These are phyloP conservation scores for Latrodectus geometricus DNA, from an alignment of 1,140 invertebrate genomes.

Conservation along the genomic window DNA sequence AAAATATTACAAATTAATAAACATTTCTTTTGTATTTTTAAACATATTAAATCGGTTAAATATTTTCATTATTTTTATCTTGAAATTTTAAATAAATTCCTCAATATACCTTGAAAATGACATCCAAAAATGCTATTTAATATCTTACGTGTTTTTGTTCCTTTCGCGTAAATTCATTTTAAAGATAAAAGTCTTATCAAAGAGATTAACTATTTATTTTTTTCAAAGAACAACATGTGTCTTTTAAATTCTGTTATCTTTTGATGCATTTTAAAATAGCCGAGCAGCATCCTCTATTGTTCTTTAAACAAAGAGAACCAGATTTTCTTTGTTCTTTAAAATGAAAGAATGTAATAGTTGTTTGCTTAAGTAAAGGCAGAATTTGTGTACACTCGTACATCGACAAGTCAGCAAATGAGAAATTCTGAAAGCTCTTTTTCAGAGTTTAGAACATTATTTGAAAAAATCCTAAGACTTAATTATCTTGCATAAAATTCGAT, in stretches of 20 bases:
- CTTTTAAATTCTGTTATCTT: not conserved
- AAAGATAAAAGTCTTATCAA: no score
- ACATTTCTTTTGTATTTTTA: no score
- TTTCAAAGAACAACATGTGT: not conserved
- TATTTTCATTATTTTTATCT: no score
- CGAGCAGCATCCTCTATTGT: no score
- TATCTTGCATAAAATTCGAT: no score
- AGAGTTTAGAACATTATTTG: not conserved
- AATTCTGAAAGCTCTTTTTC: not conserved
- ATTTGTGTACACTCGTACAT: not conserved
- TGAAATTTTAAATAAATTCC: no score
- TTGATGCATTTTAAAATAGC: not conserved
- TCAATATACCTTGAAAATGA: no score
- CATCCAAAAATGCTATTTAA: no score
- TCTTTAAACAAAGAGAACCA: not conserved
- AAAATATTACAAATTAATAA: no score
- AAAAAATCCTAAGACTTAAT: not conserved
- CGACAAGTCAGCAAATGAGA: not conserved
- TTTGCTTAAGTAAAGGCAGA: not conserved
- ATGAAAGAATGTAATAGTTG: not conserved
- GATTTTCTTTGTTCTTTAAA: not conserved
- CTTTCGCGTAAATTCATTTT: no score
- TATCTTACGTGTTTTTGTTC: no score
- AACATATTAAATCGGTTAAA: no score
- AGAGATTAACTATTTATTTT: not conserved